Evolutionary conservation across 2,797 vertebrate genomes (phyloP).

Genomic region (Prionace glauca): DNA sequence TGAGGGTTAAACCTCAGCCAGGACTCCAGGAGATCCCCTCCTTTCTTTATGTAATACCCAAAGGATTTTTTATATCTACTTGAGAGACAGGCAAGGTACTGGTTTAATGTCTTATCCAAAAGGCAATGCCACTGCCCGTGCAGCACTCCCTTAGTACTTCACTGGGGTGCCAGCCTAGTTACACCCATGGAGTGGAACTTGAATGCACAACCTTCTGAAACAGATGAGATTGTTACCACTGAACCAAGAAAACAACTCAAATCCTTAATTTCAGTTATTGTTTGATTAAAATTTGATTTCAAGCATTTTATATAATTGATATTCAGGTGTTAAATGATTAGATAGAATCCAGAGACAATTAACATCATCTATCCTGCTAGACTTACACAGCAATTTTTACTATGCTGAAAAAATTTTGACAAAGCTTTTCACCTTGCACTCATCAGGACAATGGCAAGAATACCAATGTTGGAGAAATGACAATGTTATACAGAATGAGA

Average conservation of each 20-base stretch:
- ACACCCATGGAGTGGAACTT: neutral
- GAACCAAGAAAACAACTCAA: neutral
- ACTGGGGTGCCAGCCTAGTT: neutral
- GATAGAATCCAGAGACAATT: neutral
- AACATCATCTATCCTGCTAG: neutral
- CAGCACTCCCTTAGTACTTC: neutral
- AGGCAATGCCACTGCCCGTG: neutral
- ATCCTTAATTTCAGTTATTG: neutral
- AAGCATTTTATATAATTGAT: neutral
- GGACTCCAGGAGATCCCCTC: neutral
- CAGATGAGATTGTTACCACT: neutral
- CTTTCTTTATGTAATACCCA: neutral
- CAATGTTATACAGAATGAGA: no score
- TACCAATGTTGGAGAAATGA: no score
- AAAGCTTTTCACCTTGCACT: no score
- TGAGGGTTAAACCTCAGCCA: neutral
- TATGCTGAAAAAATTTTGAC: no score
- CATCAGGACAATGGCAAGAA: no score
- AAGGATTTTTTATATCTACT: neutral
- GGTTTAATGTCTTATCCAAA: neutral
- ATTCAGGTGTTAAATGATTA: neutral
- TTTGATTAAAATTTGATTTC: neutral
- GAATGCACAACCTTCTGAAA: neutral
- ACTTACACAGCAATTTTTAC: neutral
- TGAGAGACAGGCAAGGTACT: neutral